These are phyloP conservation scores for Eupithecia tripunctaria DNA, from an alignment of 2,888 invertebrate species.

Conservation along the genomic window DNA sequence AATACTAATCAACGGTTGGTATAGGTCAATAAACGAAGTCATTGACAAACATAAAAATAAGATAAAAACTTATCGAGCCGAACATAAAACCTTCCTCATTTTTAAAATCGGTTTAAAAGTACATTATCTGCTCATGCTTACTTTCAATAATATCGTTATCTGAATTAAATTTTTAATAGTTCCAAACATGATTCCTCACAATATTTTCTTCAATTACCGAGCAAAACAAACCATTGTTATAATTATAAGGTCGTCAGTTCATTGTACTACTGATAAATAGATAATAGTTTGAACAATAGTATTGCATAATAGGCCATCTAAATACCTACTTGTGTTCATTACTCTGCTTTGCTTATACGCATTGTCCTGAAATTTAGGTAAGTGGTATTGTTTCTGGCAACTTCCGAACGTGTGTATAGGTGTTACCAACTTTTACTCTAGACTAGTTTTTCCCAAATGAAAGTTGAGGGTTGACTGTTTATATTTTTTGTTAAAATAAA, in stretches of 20 bases:
- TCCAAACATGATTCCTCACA: background rate
- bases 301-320: background rate
- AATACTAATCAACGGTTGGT: no score
- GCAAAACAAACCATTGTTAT: slow-evolving; percentile 7
- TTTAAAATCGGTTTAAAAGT: no score
- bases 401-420: background rate
- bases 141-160: background rate
- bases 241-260: background rate
- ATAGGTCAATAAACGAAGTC: no score
- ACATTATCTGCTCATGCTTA: no score
- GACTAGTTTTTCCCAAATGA: background rate
- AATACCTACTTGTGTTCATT: background rate
- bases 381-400: background rate
- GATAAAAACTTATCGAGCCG: no score
- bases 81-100: no score
- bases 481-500: background rate
- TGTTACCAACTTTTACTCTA: background rate
- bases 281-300: slow-evolving; percentile 3
- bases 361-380: background rate
- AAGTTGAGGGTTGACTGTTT: background rate
- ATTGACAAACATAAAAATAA: background rate
- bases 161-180: background rate
- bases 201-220: background rate
- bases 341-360: background rate
- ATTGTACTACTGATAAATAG: background rate